Base-by-base conservation (phyloP, 2,797 vertebrate genomes). In the Semaprochilodus insignis region DNA sequence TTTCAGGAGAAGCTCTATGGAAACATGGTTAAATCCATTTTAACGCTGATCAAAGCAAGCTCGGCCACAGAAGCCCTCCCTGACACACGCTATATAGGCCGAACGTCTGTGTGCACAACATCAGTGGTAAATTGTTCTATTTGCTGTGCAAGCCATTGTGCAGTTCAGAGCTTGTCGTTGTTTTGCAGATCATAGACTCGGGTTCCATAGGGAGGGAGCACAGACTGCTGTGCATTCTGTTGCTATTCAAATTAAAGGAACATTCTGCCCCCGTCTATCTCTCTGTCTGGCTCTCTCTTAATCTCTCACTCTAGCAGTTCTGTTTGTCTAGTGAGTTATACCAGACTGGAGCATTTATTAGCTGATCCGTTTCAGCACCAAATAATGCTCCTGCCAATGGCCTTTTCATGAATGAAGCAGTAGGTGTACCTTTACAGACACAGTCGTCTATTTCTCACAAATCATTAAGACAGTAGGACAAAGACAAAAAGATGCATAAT, bases 221-320 rank as follows among this genome's bases (percentile, higher is more conserved):
- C 62, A 65, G 40, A 21, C 62, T 65, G 71, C 63, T 36, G 23
- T 31, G 44, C 52, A 55, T 65, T 48, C 67, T 60, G 72, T 59
- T 80, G 51, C 21, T 77, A 70, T 73, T 73, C 40, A 81, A 70
- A 78, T 73, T 51, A 74, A 78, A 25, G 36, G 65, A 60, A 31
- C 34, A 48, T 66, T 40, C 77, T 17, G 48, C 23, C 11, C 27
- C 8, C 60, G 8, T 66, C n/a, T 44, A 25, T 48, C 34, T 21
- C 44, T 54, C 34, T 78, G n/a, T 52, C 17, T 69, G 36, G 52
- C 67, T 69, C 40, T 40, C 19, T 77, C 27, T 65, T 52, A 21
- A 1, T 48, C 34, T 27, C 44, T 40, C 51, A 63, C 44, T 52
- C 17, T 74, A 19, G 36, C 67, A 19, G 66, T 21, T 31, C 31